A percentile compares a stretch with the other conserved stretches of the same genome.
Evolutionary conservation across 2,797 vertebrate species (phyloP).

Genomic region (Gadopsis marmoratus): DNA sequence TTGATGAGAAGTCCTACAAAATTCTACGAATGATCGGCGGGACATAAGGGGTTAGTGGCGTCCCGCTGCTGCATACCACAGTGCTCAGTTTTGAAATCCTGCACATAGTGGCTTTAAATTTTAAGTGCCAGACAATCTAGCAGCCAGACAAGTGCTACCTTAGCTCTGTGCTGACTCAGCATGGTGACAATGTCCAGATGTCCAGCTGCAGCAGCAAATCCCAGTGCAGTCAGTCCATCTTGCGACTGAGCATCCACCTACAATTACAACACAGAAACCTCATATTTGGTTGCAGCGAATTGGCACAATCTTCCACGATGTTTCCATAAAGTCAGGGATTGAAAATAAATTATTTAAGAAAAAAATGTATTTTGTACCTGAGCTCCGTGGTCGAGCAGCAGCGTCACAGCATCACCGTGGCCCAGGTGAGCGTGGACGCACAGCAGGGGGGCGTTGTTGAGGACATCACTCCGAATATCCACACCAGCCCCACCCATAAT

Average conservation of each 20-base stretch:
- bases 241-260: constrained; percentile 91
- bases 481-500: constrained; percentile 94
- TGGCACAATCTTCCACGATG: not conserved
- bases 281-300: not conserved
- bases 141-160: constrained; percentile 80
- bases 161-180: constrained; percentile 92
- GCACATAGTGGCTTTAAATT: not conserved
- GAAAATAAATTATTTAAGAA: not conserved
- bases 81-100: not conserved
- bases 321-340: not conserved
- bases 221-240: constrained; percentile 92
- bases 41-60: not conserved
- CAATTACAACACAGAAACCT: not conserved
- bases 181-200: constrained; percentile 90
- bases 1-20: too few relatives aligned
- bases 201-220: constrained; percentile 93
- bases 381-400: constrained; percentile 94
- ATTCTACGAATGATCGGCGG: not conserved
- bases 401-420: constrained; percentile 91
- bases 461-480: constrained; percentile 92
- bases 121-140: not conserved
- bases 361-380: constrained; percentile 63
- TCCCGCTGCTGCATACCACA: not conserved
- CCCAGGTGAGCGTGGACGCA: constrained; percentile 97
- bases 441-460: constrained; percentile 93